A percentile compares a stretch with the other conserved stretches of the same genome.
phyloP scores from a whole-genome alignment of 2,113 vertebrate genomes.

The Oplegnathus fasciatus region DNA sequence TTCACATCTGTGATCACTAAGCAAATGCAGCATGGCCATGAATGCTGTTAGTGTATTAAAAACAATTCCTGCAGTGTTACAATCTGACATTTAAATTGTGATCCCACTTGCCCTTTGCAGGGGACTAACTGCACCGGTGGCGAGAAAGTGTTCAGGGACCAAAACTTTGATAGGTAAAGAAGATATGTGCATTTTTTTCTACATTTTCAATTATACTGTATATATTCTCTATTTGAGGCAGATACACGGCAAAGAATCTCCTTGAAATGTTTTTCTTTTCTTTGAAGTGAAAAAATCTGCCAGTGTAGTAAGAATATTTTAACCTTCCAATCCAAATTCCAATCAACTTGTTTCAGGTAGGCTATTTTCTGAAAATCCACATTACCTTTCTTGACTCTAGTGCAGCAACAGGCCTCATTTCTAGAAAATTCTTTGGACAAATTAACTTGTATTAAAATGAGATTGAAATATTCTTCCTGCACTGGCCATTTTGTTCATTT shows the following conservation, averaged over 20 bases:
- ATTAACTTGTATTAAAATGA: background rate
- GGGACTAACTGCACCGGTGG: conserved; percentile 53
- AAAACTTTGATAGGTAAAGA: background rate
- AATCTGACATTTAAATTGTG: conserved; percentile 78
- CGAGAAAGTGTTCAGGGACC: background rate
- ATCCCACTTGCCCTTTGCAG: conserved; percentile 83
- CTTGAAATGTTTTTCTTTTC: background rate
- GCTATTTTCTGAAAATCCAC: background rate
- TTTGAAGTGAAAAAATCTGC: background rate
- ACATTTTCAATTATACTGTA: background rate
- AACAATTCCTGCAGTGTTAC: too few species aligned
- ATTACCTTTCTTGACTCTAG: background rate
- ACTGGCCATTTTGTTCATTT: background rate
- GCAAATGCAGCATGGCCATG: conserved; percentile 69
- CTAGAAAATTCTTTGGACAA: background rate
- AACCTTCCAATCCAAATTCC: too few species aligned
- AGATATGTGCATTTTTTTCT: background rate
- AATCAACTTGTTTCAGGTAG: background rate
- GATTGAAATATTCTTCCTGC: background rate
- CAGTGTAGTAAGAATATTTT: background rate
- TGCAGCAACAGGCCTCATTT: background rate
- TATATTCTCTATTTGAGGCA: background rate
- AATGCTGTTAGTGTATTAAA: conserved; percentile 62
- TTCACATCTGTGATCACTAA: conserved; percentile 79
- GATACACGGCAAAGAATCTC: background rate